Percentiles rank a stretch among this genome's conserved stretches.
phyloP scores from a whole-genome alignment of 2,113 vertebrate species.

The Grammomys dolichurus region DNA sequence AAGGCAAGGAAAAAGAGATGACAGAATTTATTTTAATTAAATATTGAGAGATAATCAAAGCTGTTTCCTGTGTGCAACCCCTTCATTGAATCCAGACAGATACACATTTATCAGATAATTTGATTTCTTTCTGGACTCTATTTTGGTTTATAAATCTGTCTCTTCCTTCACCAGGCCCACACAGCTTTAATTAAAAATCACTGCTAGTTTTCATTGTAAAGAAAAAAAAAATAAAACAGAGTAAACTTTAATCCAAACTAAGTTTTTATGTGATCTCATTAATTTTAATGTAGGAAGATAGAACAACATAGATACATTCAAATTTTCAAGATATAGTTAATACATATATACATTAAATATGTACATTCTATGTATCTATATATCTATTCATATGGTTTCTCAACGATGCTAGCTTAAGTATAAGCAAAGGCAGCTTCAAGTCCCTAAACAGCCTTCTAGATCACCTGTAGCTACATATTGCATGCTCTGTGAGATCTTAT shows the following conservation, averaged over 20 bases:
- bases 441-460: too few species aligned
- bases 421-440: background rate
- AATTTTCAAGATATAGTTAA: background rate
- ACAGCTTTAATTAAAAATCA: background rate
- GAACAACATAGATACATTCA: background rate
- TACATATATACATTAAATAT: background rate
- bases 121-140: slow-evolving; percentile 29
- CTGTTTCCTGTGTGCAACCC: background rate
- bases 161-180: background rate
- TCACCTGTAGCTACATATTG: background rate
- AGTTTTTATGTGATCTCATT: slow-evolving; percentile 10
- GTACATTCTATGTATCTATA: background rate
- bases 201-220: background rate
- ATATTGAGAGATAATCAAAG: background rate
- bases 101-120: background rate
- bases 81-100: background rate
- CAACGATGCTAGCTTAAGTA: background rate
- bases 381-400: background rate
- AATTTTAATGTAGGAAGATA: background rate
- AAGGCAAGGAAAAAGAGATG: background rate
- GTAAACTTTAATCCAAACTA: slow-evolving; percentile 16
- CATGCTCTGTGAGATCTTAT: background rate
- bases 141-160: slow-evolving; percentile 11
- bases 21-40: background rate
- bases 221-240: background rate